Conservation (phyloP, 2,797 vertebrate species). For the Moxostoma hubbsi region DNA sequence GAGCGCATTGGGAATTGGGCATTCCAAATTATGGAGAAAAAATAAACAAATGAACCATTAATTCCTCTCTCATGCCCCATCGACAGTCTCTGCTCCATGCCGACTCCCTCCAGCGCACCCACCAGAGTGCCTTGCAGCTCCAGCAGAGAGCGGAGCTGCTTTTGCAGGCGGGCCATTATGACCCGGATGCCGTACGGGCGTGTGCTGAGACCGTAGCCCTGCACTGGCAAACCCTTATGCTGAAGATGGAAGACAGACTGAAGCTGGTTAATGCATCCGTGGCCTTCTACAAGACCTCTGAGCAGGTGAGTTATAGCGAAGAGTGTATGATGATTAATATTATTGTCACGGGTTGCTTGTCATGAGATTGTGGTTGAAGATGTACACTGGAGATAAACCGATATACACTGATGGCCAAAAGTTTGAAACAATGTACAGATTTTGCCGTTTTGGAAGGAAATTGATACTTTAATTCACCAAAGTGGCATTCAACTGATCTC, state of each 20-base stretch:
- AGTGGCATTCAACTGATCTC: no score
- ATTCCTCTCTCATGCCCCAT: not conserved
- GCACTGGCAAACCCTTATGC: conserved; percentile 98
- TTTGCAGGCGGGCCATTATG: conserved; percentile 92
- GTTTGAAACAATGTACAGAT: no score
- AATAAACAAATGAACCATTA: no score
- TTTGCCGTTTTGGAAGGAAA: no score
- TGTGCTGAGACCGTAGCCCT: conserved; percentile 96
- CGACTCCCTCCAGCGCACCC: conserved; percentile 97
- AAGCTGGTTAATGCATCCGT: conserved; percentile 97
- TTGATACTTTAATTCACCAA: no score
- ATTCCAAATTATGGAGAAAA: no score
- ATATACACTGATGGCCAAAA: not conserved
- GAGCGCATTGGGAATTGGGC: no score
- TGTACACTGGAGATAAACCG: no score
- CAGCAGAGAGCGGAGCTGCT: conserved; percentile 96
- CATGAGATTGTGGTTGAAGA: no score
- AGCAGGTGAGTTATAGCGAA: conserved; percentile 83
- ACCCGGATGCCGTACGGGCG: conserved; percentile 90
- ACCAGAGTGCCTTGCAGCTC: conserved; percentile 97
- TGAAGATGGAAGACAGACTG: conserved; percentile 95
- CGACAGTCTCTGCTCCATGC: conserved; percentile 93
- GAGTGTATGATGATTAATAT: not conserved
- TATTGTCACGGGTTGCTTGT: not conserved
- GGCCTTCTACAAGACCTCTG: conserved; percentile 97